A percentile compares a stretch with the other conserved stretches of the same genome.
These are phyloP conservation scores for Agrilus biguttatus DNA, from an alignment of 2,888 invertebrate species.

Conservation along the genomic window DNA sequence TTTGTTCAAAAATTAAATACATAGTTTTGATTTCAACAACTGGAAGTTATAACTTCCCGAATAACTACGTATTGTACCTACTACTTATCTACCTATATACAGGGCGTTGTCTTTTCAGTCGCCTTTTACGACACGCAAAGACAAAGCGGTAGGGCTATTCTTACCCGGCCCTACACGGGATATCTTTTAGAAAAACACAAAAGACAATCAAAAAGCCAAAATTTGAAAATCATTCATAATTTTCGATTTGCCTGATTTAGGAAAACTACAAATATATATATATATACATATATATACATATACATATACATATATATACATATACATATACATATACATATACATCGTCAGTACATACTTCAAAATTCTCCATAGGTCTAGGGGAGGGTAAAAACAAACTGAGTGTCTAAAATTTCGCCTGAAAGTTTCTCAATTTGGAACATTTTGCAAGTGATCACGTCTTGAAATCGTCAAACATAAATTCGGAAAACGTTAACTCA, in stretches of 20 bases:
- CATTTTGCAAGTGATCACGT: not conserved
- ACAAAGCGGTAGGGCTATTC: not conserved
- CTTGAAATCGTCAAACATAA: not conserved
- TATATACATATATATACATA: too few species aligned
- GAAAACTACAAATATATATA: constrained; percentile 7
- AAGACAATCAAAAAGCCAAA: too few species aligned
- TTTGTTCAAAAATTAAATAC: too few species aligned
- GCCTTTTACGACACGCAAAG: not conserved
- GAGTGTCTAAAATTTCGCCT: not conserved
- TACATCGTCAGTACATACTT: constrained; percentile 8
- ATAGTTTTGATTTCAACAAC: too few species aligned
- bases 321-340: too few species aligned
- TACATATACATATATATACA: too few species aligned
- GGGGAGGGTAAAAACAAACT: constrained; percentile 1
- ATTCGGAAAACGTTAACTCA: too few species aligned
- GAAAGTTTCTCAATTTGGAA: not conserved
- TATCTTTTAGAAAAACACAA: too few species aligned
- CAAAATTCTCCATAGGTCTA: constrained; percentile 6
- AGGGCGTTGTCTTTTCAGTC: too few species aligned
- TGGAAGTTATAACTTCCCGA: too few species aligned
- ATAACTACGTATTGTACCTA: too few species aligned
- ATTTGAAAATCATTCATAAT: not conserved
- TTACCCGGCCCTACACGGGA: not conserved
- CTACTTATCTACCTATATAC: too few species aligned
- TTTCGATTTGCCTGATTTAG: constrained; percentile 8